Evolutionary conservation across 2,888 invertebrate species (phyloP).

Genomic region (Tanypteryx hageni): DNA sequence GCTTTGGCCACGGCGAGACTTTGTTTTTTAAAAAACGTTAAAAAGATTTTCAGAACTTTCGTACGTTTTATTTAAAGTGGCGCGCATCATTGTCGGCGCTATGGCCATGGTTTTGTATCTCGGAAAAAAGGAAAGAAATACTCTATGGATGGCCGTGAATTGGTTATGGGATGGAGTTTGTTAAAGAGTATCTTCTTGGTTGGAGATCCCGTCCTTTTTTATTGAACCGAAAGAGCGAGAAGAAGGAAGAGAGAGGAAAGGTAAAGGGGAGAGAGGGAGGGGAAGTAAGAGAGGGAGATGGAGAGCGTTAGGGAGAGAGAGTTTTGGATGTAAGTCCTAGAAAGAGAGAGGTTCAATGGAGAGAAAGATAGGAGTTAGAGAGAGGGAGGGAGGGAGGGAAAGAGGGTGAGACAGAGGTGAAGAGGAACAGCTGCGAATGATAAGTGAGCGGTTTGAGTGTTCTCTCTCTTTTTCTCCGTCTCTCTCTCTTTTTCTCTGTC

Average conservation of each 20-base stretch:
- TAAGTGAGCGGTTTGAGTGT: slow-evolving; percentile 28
- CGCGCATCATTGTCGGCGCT: neutral
- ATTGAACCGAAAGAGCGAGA: neutral
- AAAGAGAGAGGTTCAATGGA: neutral
- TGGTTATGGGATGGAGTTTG: no score
- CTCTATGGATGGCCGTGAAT: no score
- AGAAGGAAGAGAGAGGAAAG: neutral
- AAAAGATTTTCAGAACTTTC: neutral
- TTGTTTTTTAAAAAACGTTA: no score
- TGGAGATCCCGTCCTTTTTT: no score
- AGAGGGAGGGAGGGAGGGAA: slow-evolving; percentile 1
- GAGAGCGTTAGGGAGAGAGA: no score
- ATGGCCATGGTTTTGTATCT: neutral
- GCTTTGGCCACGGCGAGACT: no score
- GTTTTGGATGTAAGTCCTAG: neutral
- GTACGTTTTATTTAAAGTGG: neutral
- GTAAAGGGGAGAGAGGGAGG: neutral
- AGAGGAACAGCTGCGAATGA: slow-evolving; percentile 21
- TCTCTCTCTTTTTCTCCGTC: neutral
- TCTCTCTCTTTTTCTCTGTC: neutral
- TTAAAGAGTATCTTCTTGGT: neutral
- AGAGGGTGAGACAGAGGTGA: neutral
- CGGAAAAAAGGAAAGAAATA: neutral
- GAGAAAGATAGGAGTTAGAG: neutral
- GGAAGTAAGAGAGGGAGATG: neutral